Base-by-base conservation (phyloP, 2,888 invertebrate species). In the Synergus laeviventris region DNA sequence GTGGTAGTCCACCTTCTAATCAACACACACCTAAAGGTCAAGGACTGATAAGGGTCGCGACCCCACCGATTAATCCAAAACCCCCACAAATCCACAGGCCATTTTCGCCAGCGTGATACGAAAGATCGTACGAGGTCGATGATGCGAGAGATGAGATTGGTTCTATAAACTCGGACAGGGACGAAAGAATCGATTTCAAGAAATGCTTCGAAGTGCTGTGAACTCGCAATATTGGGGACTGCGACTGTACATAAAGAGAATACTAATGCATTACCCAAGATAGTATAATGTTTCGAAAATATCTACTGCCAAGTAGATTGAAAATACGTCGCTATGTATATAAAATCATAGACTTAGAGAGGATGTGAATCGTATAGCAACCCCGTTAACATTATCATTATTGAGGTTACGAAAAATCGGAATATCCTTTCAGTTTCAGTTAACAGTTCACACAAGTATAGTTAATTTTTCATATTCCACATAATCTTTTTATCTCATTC, bases 61-160 rank as follows among this genome's bases (percentile, higher is more conserved):
- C 87, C 56, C 88, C 89, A 7, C 90, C 91, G n/a, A 84, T 84
- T 49, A 90, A 90, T 80, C 90, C 91, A 42, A 91, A 89, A 80
- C 91, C 91, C 9, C 90, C 89, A 38, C 90, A 90, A 81, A 89
- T 91, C 64, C 91, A 91, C 82, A 88, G 91, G 84, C 91, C 91
- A 0, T 91, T 91, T 76, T 90, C 91, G 86, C 91, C 91, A 76
- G 91, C 91, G 91, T 91, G 91, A 91, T 91, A 89, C 78, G 83
- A 82, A 70, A 70, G 70, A 49, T 45, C 49, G 24, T 49, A 49
- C 70, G 49, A 70, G 16, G n/a, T 70, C 45, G 49, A 16, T 62
- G 74, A 62, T 66, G 79, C 77, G 70, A 76, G 76, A 73, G 79
- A 77, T 76, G 79, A 81, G 70, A 77, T 78, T 70, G 75, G 79